Base-by-base conservation (phyloP, 2,797 vertebrate species). In the Phaenicophaeus curvirostris region DNA sequence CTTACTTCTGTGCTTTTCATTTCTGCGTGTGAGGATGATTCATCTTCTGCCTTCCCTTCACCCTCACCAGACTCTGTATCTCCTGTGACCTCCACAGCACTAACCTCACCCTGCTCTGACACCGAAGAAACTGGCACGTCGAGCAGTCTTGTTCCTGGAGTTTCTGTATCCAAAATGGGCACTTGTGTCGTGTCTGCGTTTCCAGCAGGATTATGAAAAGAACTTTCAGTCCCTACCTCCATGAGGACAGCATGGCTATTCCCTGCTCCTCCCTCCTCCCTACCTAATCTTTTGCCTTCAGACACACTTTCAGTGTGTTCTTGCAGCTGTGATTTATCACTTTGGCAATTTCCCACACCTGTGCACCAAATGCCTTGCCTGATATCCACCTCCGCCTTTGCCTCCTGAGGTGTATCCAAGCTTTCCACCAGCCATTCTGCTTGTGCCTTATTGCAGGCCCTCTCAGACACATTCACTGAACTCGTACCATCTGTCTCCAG, bases 341-440 rank as follows among this genome's bases (percentile, higher is more conserved):
- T 68, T 20, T 25, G 2, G 10, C 69, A 72, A 51, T 66, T 75
- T 67, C 57, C 87, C 25, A 23, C 57, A 15, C 50, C 83, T 4
- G 66, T 2, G 53, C n/a, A n/a, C 41, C 74, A 59, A 46, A 44
- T 2, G 1, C 75, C 80, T 11, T 69, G 37, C 28, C 71, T 15
- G 23, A 18, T 59, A 35, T 88, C 82, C 37, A 33, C 51, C 72
- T 85, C 75, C 75, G 37, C 72, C 20, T 80, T 42, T 59, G 59
- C 48, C 54, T 68, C 84, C 58, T 57, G 72, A 74, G 81, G 54
- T 0, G 1, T 23, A 66, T 20, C 65, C 7, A 62, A 82, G 89
- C 85, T 50, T 68, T 91, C 74, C 57, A 92, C 89, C 81, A 95
- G 74, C 63, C 86, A 76, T 53, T 86, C 83, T 4, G 65, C 82